Evolutionary conservation across 2,113 vertebrate genomes (phyloP), one percentile per base, ranked within the genome.

Genomic region (Numida meleagris): DNA sequence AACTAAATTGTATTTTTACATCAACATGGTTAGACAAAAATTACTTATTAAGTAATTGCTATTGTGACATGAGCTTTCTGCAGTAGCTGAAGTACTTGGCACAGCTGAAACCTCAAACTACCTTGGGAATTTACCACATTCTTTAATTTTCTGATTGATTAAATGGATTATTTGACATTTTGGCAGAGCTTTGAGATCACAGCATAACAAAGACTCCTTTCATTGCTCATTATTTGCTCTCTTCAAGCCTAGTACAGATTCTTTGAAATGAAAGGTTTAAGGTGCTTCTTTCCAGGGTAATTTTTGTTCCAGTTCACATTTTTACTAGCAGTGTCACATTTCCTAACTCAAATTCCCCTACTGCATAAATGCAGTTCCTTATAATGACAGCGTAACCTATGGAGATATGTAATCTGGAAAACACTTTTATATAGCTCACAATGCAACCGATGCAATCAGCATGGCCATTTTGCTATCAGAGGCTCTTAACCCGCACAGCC

Each of bases 81-180:
- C 88, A 94, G 89, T 77, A 96, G 92, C 87, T 95, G 95, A 96
- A 97, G 95, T 94, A 89, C 83, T 97, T 96, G 92, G 92, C 96
- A 97, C 55, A 90, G 89, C 88, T 97, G 83, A 96, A 96, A 94
- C 89, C 15, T 95, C 94, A 79, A 92, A 77, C 83, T 94, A 94
- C 95, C 90, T 96, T 86, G 92, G 96, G 91, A 97, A 94, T 96
- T 91, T 97, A 96, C 73, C 86, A 94, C 97, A 93, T 97, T 96
- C 95, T 97, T 97, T 97, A 97, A 97, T 97, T 98, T 98, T 97
- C 94, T 97, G 97, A 98, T 98, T 98, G 97, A 98, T 97, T 97
- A 97, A 98, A 97, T 97, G 96, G 95, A 96, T 98, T 97, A 97
- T 97, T 98, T 98, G 98, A 98, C 97, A 97, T 97, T 97, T 98